Evolutionary conservation across 1,140 invertebrate species (phyloP).

Genomic region (Macrocentrus cingulum): DNA sequence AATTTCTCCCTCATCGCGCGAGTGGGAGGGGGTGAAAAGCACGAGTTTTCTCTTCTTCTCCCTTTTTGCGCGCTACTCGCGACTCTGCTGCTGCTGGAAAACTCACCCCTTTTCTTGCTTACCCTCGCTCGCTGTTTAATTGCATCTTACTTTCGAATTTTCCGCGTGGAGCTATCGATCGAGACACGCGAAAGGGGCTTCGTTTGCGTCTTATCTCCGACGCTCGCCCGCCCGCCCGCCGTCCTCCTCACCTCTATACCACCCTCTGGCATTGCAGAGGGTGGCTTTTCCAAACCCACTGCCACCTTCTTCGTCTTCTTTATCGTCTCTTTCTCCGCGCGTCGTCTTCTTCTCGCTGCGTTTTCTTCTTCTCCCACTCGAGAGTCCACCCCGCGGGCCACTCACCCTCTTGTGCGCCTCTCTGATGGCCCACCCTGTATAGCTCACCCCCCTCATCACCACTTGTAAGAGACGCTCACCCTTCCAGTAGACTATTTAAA

Average conservation of each 20-base stretch:
- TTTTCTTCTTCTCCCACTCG: constrained; percentile 17
- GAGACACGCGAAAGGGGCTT: constrained; percentile 47
- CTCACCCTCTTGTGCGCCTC: constrained; percentile 14
- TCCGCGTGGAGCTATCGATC: constrained; percentile 61
- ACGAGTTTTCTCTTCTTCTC: background rate
- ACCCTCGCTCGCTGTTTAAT: constrained; percentile 61
- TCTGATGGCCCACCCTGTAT: constrained; percentile 9
- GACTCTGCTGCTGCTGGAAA: constrained; percentile 47
- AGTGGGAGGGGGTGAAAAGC: background rate
- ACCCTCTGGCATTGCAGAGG: no score
- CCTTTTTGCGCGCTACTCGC: no score
- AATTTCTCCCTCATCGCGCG: no score
- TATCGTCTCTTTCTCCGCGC: constrained; percentile 25
- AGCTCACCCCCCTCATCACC: background rate
- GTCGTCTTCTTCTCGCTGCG: constrained; percentile 8
- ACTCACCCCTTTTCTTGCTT: constrained; percentile 61
- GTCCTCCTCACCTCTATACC: constrained; percentile 34
- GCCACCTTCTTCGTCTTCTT: constrained; percentile 35
- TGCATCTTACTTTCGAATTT: constrained; percentile 63
- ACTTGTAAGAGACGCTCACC: constrained; percentile 33
- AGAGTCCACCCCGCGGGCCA: constrained; percentile 19
- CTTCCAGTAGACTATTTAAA: constrained; percentile 58
- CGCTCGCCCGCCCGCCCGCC: constrained; percentile 34
- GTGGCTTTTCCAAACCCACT: constrained; percentile 23
- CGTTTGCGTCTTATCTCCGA: constrained; percentile 61